Evolutionary conservation across 2,797 vertebrate species (phyloP).

Genomic region (Dermochelys coriacea): DNA sequence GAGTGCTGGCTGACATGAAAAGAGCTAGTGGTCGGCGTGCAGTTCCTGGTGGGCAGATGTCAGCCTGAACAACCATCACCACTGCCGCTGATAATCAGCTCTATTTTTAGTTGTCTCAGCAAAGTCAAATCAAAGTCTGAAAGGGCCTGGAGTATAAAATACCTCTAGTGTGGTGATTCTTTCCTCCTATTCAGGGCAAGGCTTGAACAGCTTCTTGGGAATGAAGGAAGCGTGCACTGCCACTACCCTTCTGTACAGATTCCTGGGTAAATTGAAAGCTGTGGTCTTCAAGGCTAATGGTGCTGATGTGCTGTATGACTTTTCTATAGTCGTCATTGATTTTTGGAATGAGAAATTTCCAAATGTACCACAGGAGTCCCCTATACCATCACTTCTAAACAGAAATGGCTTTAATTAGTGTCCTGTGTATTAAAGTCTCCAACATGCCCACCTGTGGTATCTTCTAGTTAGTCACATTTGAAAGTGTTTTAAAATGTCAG

Average conservation of each 20-base stretch:
- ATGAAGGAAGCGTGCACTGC: neutral
- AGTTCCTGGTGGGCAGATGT: neutral
- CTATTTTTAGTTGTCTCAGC: neutral
- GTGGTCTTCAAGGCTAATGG: neutral
- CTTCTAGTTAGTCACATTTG: slow-evolving; percentile 37
- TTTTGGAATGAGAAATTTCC: neutral
- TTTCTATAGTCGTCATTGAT: slow-evolving; percentile 23
- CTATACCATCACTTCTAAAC: slow-evolving; percentile 31
- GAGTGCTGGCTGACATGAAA: neutral
- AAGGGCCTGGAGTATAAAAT: neutral
- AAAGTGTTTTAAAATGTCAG: slow-evolving; percentile 40
- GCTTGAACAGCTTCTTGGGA: neutral
- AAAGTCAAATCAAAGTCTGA: neutral
- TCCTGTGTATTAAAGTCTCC: slow-evolving; percentile 47
- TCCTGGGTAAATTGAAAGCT: neutral
- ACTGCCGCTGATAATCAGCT: neutral
- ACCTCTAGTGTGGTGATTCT: neutral
- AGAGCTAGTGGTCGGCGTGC: neutral
- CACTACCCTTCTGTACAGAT: neutral
- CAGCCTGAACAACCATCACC: neutral
- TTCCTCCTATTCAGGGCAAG: neutral
- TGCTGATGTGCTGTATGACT: neutral
- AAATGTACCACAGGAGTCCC: neutral
- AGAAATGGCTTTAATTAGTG: slow-evolving; percentile 53
- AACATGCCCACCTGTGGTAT: slow-evolving; percentile 28